Base-by-base conservation (phyloP, 1,140 invertebrate genomes). In the Asbolus verrucosus region DNA sequence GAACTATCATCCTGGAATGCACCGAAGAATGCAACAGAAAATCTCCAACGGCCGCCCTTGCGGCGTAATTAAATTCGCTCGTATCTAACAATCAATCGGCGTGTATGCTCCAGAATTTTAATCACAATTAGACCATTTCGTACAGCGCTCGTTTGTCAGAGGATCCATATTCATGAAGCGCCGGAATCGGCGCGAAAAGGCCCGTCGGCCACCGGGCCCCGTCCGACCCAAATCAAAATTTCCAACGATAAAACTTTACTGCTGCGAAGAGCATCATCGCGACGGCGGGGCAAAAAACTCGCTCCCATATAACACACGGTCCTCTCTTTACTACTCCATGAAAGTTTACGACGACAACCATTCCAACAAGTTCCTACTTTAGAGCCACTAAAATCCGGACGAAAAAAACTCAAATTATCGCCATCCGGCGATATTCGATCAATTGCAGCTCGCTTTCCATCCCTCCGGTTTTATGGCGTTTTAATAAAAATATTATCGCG, bases 361-460 rank as follows among this genome's bases (percentile, higher is more conserved):
- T 77, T 77, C 74, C 74, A 77, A 76, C 74, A 76, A 77, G 74
- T 77, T 76, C 72, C 73, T 70, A 39, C 67, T 75, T 75, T 75
- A 72, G 50, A 70, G 72, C 62, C 39, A 66, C 66, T 73, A 73
- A 70, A 67, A 67, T 54, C 65, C 41, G 61, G 61, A 6, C 62
- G 8, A 30, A 65, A 65, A n/a, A 74, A 72, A 74, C 63, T 63
- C 31, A 60, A 69, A 69, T 62, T 62, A 38, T 62, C 38, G 14
- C 30, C 31, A 62, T 41, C 60, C 60, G 60, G 33, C 33, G 33
- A 36, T 27, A 27, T 36, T 11, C 33, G 33, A 36, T 36, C 33
- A 36, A 36, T 61, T 27, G 60, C 31, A 31, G 36, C 9, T 30
- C n/a, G 8, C 15, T 11, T 31, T 31, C 15, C 59, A 36, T 9